Evolutionary conservation across 2,797 vertebrate species (phyloP), one percentile per base, ranked within the genome.

Genomic region (Melanotaenia boesemani): DNA sequence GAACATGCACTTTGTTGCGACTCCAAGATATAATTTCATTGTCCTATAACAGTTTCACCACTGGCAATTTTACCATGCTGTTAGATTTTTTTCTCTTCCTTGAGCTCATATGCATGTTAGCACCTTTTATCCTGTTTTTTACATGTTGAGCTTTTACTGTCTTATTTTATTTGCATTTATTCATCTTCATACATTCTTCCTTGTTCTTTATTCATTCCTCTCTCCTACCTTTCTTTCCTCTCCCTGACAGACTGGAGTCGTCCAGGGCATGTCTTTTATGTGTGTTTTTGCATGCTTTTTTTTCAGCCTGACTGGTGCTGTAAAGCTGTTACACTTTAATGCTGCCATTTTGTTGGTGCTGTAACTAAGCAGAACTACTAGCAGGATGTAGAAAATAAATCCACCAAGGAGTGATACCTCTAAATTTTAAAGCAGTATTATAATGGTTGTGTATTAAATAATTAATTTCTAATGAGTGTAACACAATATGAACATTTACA

Each of bases 21-120:
- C 56, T 34, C 46, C 7, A 24, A 69, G 52, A 70, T 81, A 86
- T 84, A 93, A 89, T 91, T 88, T 70, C 68, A 89, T 92, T 76
- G 69, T 76, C 62, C 72, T 28, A 28, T 28, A 28, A 28, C 26
- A 28, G 26, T 26, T 26, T 26, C 24, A 26, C 24, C 24, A 26
- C 24, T 26, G 24, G 26, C 24, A 67, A 85, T 94, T 93, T 86
- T 76, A 79, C 67, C 79, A 57, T 62, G 81, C 60, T 67, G 74
- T 55, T 77, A 46, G 56, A 64, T 76, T 72, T 79, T 77, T 76
- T 72, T 62, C 72, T 76, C 55, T 76, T 34, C 67, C 75, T 74
- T 60, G 62, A 30, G 73, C 32, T 59, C 2, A 28, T 70, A 60
- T 26, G 13, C 48, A 67, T 26, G 73, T 75, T 64, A 18, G 10